Evolutionary conservation across 2,797 vertebrate species (phyloP), one percentile per base, ranked within the genome.

Genomic region (Lindbergichthys nudifrons): DNA sequence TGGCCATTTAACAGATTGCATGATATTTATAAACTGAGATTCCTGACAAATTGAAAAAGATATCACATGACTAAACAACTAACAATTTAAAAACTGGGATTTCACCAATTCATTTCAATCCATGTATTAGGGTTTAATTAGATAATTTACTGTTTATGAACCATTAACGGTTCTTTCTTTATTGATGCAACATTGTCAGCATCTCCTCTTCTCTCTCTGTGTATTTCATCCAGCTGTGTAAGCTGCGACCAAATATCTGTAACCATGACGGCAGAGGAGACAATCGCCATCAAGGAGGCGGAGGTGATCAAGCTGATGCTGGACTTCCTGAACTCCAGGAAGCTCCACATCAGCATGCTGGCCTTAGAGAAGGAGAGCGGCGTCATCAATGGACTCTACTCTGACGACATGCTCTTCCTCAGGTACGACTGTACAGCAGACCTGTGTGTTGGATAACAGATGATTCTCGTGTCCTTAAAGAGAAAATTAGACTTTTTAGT

Each of bases 331-430:
- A 96, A 96, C 94, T 96, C 95, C 83, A 95, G 96, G 89, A 99
- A 97, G 92, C 96, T 99, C 81, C 98, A 99, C 84, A 98, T 99
- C 88, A 98, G 97, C 85, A 99, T 99, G 98, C 84, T 99, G 87
- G 97, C 97, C 3, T 93, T 99, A 45, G 98, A 99, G 87, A 98
- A 97, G 85, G 98, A 99, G 91, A 98, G 98, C 0, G 97, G 98
- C 0, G 94, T 99, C 82, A 99, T 99, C 59, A 99, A 99, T 74
- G 98, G 98, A 12, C 95, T 99, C 10, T 99, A 97, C 93, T 99
- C 98, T 16, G 98, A 99, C 70, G 98, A 99, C 84, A 99, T 99
- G 98, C 97, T 99, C 79, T 99, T 99, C 84, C 94, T 99, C 79
- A 97, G 98, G 98, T 98, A 93, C 0, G 47, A 62, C 19, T 4